Conservation (phyloP, 1,140 invertebrate species). For the Drosophila funebris region DNA sequence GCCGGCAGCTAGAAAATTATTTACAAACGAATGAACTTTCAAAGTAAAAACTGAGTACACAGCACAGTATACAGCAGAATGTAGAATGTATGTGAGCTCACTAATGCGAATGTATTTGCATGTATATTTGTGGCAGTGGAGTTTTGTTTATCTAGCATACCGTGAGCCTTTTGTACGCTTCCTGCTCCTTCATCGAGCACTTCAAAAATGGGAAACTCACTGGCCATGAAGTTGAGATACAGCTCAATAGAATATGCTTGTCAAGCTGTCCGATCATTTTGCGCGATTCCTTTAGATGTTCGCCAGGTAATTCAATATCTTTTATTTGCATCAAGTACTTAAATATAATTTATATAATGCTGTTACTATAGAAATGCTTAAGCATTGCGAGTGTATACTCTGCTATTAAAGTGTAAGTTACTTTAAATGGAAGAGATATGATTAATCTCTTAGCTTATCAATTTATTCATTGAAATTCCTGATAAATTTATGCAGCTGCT, state of each 20-base stretch:
- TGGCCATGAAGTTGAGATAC: constrained; percentile 33
- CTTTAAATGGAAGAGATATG: neutral
- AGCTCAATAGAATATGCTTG: constrained; percentile 8
- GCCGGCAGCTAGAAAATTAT: constrained; percentile 72
- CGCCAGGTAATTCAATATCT: neutral
- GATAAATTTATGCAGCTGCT: neutral
- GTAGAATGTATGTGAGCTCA: too few relatives aligned
- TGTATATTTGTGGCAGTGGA: constrained; percentile 56
- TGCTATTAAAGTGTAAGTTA: neutral
- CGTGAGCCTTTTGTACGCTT: constrained; percentile 50
- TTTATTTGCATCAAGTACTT: neutral
- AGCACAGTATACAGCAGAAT: neutral
- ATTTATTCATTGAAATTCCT: too few relatives aligned
- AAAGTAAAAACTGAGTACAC: constrained; percentile 33
- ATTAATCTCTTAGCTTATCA: neutral
- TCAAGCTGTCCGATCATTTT: constrained; percentile 6
- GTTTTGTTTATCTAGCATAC: constrained; percentile 70
- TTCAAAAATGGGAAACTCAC: constrained; percentile 52
- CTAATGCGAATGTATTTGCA: constrained; percentile 45
- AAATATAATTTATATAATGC: too few relatives aligned
- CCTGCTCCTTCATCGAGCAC: constrained; percentile 41
- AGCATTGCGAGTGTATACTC: neutral
- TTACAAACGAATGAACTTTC: constrained; percentile 78
- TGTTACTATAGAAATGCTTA: neutral
- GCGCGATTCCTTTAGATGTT: neutral